Evolutionary conservation across 2,888 invertebrate genomes (phyloP).

Genomic region (Girardia tigrina): DNA sequence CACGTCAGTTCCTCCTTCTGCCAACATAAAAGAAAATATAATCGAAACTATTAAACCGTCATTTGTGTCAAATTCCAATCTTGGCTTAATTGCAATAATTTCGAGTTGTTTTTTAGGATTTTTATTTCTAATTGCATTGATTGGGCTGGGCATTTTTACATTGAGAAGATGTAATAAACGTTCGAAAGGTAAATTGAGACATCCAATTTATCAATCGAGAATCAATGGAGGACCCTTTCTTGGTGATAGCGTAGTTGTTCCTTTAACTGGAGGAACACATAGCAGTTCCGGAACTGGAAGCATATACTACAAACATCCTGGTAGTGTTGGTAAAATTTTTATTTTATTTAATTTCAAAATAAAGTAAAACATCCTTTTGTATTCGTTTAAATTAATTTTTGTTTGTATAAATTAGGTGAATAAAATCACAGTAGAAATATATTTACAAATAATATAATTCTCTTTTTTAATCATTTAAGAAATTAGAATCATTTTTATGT

Average conservation of each 20-base stretch:
- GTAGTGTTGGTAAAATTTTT: not conserved
- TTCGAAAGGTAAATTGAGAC: not conserved
- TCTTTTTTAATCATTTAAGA: too few species aligned
- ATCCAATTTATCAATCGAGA: constrained; percentile 5
- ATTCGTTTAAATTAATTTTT: too few species aligned
- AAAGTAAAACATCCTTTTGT: too few species aligned
- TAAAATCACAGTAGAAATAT: too few species aligned
- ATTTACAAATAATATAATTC: too few species aligned
- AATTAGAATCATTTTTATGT: too few species aligned
- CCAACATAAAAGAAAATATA: not conserved
- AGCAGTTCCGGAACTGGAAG: not conserved
- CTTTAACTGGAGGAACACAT: not conserved
- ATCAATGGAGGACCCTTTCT: constrained; percentile 10
- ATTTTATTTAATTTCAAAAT: too few species aligned
- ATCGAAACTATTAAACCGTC: not conserved
- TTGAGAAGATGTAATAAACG: not conserved
- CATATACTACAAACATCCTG: not conserved
- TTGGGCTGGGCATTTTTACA: not conserved
- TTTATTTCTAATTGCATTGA: not conserved
- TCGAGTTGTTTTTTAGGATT: constrained; percentile 6
- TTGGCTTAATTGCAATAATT: constrained; percentile 13
- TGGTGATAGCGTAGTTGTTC: constrained; percentile 15
- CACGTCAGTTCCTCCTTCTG: too few species aligned
- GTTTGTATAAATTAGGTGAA: too few species aligned
- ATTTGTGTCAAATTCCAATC: not conserved